phyloP scores from a whole-genome alignment of 2,113 vertebrate species.

The Halcyon malimbica region DNA sequence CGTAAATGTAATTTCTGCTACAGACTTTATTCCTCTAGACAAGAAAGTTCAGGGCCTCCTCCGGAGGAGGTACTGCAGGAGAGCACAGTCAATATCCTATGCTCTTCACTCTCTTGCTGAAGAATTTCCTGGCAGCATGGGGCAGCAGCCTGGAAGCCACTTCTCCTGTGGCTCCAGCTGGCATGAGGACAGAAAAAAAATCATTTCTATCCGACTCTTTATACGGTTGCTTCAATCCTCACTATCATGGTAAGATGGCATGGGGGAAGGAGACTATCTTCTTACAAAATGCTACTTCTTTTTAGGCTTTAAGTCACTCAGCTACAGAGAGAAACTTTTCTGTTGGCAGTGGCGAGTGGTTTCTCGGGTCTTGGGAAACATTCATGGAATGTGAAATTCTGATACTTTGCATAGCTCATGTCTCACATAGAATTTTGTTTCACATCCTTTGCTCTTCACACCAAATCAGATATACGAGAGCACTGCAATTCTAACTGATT shows the following conservation, averaged over 20 bases:
- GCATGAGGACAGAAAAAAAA: not conserved
- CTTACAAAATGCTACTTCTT: not conserved
- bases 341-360: accelerated
- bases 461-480: not conserved
- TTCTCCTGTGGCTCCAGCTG: not conserved
- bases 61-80: accelerated
- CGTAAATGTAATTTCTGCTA: not conserved
- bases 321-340: not conserved
- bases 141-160: not conserved
- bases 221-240: not conserved
- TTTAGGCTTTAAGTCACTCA: not conserved
- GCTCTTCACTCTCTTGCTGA: not conserved
- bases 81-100: not conserved
- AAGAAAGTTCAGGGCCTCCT: not conserved
- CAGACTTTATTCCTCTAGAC: not conserved
- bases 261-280: not conserved
- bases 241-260: not conserved
- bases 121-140: not conserved
- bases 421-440: not conserved
- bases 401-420: not conserved
- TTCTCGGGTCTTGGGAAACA: not conserved
- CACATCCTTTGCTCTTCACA: not conserved
- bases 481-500: not conserved
- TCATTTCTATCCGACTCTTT: not conserved
- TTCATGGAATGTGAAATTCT: not conserved